A percentile compares a stretch with the other conserved stretches of the same genome.
Evolutionary conservation across 2,888 invertebrate species (phyloP).

Genomic region (Eupithecia centaureata): DNA sequence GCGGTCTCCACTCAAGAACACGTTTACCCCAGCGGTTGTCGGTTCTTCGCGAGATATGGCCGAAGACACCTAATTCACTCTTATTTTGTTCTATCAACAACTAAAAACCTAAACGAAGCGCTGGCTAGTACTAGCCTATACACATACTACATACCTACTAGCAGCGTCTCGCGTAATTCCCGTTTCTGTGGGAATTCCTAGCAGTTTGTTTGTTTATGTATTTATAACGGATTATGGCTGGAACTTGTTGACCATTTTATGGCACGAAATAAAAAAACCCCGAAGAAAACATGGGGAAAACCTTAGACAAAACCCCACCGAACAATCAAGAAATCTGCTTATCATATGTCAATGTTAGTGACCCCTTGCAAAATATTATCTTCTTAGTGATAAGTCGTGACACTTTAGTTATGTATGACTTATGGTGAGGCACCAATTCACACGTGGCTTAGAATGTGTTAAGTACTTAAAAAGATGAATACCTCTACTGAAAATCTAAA

Average conservation of each 20-base stretch:
- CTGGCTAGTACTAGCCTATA: neutral
- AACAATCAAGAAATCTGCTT: neutral
- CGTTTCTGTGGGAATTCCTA: too few species aligned
- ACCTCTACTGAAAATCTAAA: too few species aligned
- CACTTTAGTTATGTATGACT: neutral
- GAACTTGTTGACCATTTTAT: neutral
- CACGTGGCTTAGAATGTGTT: neutral
- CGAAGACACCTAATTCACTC: too few species aligned
- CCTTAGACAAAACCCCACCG: neutral
- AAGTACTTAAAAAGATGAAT: too few species aligned
- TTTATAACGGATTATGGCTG: neutral
- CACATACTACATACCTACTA: too few species aligned
- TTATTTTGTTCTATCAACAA: neutral
- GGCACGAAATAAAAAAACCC: neutral
- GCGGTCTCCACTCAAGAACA: too few species aligned
- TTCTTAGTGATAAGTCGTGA: neutral
- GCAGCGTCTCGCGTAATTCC: too few species aligned
- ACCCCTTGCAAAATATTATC: slow-evolving; percentile 6
- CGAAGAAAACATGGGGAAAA: neutral
- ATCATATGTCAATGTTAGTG: neutral
- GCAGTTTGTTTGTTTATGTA: neutral
- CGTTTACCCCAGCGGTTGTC: too few species aligned
- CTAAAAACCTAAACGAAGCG: neutral
- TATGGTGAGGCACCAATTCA: neutral
- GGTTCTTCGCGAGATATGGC: too few species aligned